Percentiles rank a stretch among this genome's conserved stretches.
These are phyloP conservation scores for Capricornis sumatraensis DNA, from an alignment of 2,113 vertebrate genomes.

Conservation along the genomic window DNA sequence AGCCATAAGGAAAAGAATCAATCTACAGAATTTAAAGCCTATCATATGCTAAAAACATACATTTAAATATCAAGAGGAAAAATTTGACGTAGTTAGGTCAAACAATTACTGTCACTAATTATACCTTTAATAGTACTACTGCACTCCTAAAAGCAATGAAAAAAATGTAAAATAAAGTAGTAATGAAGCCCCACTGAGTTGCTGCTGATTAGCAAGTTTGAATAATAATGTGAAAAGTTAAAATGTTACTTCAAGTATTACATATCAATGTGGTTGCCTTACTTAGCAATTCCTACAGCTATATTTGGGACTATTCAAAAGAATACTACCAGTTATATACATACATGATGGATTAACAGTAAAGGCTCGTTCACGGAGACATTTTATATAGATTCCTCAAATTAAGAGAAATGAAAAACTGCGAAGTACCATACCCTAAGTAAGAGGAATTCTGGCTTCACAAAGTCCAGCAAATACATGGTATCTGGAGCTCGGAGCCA, in stretches of 20 bases:
- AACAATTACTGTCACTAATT: background rate
- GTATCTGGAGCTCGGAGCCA: conserved; percentile 98
- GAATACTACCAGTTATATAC: background rate
- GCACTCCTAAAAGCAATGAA: background rate
- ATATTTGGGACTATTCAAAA: conserved; percentile 8
- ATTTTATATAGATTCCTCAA: background rate
- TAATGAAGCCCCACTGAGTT: background rate
- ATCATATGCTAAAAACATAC: background rate
- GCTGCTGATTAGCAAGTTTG: background rate
- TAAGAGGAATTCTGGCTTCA: conserved; percentile 97
- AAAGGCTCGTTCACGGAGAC: background rate
- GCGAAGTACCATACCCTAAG: conserved; percentile 86
- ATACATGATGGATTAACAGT: background rate
- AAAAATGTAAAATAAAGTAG: background rate
- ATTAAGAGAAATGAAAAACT: background rate
- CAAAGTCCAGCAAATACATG: conserved; percentile 98
- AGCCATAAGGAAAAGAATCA: background rate
- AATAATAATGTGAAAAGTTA: background rate
- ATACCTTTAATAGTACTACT: background rate
- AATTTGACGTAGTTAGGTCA: background rate
- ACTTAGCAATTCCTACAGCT: background rate
- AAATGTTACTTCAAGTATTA: background rate
- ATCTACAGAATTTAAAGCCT: background rate
- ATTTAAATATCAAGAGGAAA: background rate
- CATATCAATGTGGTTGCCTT: background rate